Evolutionary conservation across 1,140 invertebrate species (phyloP).

Genomic region (Hyposmocoma kahamanoa): DNA sequence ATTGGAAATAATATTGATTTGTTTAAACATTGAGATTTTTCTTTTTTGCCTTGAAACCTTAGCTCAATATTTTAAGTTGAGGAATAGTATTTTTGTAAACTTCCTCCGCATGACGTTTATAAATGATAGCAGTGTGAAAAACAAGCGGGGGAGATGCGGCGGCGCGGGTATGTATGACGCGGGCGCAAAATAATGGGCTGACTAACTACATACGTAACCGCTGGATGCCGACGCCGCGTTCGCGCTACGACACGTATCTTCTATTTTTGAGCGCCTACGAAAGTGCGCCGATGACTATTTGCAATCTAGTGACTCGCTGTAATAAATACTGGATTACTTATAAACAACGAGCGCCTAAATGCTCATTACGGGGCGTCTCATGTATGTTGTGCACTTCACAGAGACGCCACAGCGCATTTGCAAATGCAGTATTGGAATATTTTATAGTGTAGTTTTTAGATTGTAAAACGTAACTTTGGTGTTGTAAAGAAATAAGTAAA

Average conservation of each 20-base stretch:
- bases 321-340: too few species aligned
- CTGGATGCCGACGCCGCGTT: background rate
- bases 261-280: constrained; percentile 17
- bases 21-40: constrained; percentile 49
- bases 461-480: too few species aligned
- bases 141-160: too few species aligned
- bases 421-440: too few species aligned
- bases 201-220: constrained; percentile 19
- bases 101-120: background rate
- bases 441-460: too few species aligned
- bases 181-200: constrained; percentile 19
- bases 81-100: background rate
- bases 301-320: background rate
- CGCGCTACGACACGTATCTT: constrained; percentile 13
- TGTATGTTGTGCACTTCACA: too few species aligned
- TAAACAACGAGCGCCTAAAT: too few species aligned
- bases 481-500: too few species aligned
- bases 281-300: background rate
- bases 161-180: constrained; percentile 20
- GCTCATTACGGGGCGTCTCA: too few species aligned
- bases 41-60: constrained; percentile 5
- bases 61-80: background rate
- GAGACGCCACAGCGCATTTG: too few species aligned
- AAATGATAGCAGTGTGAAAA: background rate
- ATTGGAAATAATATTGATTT: constrained; percentile 73